Evolutionary conservation across 2,888 invertebrate species (phyloP).

Genomic region (Cryptophagus acutangulus): DNA sequence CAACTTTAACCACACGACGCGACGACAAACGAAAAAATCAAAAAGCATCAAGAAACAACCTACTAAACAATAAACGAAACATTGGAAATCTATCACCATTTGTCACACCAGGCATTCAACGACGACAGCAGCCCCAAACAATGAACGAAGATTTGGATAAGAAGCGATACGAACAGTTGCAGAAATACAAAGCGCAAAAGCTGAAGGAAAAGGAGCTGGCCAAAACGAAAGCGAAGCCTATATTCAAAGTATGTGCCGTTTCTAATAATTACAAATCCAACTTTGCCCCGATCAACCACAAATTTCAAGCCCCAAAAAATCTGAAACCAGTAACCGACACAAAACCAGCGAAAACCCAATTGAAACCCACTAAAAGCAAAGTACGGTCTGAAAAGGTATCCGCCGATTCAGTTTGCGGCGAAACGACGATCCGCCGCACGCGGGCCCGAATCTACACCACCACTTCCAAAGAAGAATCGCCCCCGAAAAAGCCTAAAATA

Average conservation of each 20-base stretch:
- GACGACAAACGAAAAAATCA: not conserved
- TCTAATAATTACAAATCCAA: too few species aligned
- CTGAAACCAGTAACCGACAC: too few species aligned
- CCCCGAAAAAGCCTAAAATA: too few species aligned
- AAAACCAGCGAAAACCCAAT: too few species aligned
- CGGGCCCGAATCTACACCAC: too few species aligned
- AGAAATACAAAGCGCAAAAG: conserved; percentile 37
- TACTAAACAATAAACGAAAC: not conserved
- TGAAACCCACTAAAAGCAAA: too few species aligned
- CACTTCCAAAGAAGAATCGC: too few species aligned
- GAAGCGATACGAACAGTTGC: conserved; percentile 31
- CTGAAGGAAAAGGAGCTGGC: conserved; percentile 26
- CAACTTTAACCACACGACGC: not conserved
- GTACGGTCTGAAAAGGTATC: too few species aligned
- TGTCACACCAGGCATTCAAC: not conserved
- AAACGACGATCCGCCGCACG: too few species aligned
- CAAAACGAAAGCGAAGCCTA: conserved; percentile 33
- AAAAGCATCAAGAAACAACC: not conserved
- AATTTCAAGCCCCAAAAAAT: too few species aligned
- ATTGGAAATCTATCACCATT: not conserved
- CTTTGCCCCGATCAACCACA: too few species aligned
- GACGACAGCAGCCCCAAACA: not conserved
- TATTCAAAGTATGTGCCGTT: conserved; percentile 37
- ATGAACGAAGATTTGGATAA: not conserved
- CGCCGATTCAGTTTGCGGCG: too few species aligned